These are phyloP conservation scores for Branchellion lobata DNA, from an alignment of 2,888 invertebrate species.

Conservation along the genomic window DNA sequence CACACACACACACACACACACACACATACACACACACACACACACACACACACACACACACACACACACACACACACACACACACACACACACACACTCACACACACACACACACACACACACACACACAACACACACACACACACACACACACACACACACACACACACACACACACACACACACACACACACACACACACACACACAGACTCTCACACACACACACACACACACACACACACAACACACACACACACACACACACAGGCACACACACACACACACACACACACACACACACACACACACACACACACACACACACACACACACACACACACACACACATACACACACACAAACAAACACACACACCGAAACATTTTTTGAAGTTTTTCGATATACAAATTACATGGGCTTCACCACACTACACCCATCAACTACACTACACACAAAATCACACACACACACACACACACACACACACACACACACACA, in stretches of 20 bases:
- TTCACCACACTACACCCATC: conserved; percentile 47
- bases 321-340: conserved; percentile 26
- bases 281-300: conserved; percentile 32
- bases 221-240: conserved; percentile 30
- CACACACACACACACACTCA: too few species aligned
- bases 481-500: too few species aligned
- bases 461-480: too few species aligned
- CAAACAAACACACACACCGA: conserved; percentile 8
- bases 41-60: too few species aligned
- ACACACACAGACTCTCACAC: conserved; percentile 11
- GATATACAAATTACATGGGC: not conserved
- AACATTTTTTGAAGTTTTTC: not conserved
- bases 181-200: conserved; percentile 37
- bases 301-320: conserved; percentile 43
- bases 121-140: not conserved
- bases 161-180: conserved; percentile 41
- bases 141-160: conserved; percentile 23
- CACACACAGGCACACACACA: too few species aligned
- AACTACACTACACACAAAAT: too few species aligned
- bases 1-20: conserved; percentile 10
- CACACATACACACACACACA: not conserved
- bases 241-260: not conserved
- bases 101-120: too few species aligned
- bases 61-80: too few species aligned
- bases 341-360: conserved; percentile 27